Evolutionary conservation across 1,140 invertebrate species (phyloP), one percentile per base, ranked within the genome.

Genomic region (Daktulosphaira vitifoliae): DNA sequence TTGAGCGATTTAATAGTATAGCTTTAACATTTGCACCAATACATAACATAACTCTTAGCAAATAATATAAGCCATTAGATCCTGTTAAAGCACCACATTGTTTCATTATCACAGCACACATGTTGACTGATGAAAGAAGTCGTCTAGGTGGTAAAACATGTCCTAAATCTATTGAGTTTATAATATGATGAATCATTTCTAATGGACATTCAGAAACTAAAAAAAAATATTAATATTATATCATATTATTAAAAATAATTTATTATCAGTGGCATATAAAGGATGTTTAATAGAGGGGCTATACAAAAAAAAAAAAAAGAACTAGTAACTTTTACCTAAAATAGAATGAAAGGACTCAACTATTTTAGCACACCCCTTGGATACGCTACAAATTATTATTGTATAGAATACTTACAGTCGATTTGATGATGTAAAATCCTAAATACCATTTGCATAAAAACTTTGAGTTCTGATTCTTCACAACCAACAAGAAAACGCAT

Each of bases 361-460:
- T n/a, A n/a, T n/a, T n/a, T n/a, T n/a, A n/a, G n/a, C n/a, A n/a
- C n/a, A n/a, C n/a, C n/a, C n/a, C n/a, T n/a, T n/a, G n/a, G n/a
- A n/a, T n/a, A n/a, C n/a, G n/a, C n/a, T n/a, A n/a, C n/a, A 39
- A 37, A n/a, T n/a, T 16, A 23, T 23, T 39, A 42, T 8, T 16
- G n/a, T n/a, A 33, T 6, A 1, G 18, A n/a, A 1, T 13, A 7
- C 25, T 53, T 68, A 72, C 73, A 75, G n/a, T 76, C 69, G n/a
- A 89, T 72, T 69, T 84, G 85, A 25, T 80, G 74, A 38, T 80
- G 76, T 65, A 88, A 86, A 13, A 84, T 79, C 53, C 83, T 81
- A 73, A 96, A 94, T 0, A 91, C 83, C 81, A 96, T 88, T 71
- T 88, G 77, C 1, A 90, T 78, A 69, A 96, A 95, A 22, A 80